Percentiles rank a stretch among this genome's conserved stretches.
These are phyloP conservation scores for Halcyon malimbica DNA, from an alignment of 2,113 vertebrate genomes.

Conservation along the genomic window DNA sequence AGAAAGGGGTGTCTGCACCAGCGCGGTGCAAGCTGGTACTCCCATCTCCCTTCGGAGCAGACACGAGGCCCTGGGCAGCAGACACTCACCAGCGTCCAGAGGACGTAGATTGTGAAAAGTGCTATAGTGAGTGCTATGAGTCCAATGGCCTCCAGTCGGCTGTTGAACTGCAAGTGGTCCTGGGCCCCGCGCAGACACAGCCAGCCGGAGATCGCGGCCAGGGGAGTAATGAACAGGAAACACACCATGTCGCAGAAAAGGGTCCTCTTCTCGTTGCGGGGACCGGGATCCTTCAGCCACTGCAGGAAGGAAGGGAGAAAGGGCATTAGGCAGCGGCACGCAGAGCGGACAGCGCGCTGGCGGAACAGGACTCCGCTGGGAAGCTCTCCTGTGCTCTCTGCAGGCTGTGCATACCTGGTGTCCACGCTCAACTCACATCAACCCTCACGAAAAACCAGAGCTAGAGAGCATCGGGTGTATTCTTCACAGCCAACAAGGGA, in stretches of 20 bases:
- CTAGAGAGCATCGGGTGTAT: no score
- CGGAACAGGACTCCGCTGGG: background rate
- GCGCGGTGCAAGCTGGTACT: fast-evolving
- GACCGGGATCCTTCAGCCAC: slow-evolving; percentile 93
- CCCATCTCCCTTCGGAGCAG: background rate
- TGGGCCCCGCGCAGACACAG: slow-evolving; percentile 92
- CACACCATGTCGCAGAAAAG: slow-evolving; percentile 96
- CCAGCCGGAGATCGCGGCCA: slow-evolving; percentile 95
- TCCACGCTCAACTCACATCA: fast-evolving
- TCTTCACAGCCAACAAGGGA: background rate
- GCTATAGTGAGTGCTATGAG: slow-evolving; percentile 96
- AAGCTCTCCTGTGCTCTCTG: fast-evolving
- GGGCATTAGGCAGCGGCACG: fast-evolving
- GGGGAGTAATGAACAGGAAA: slow-evolving; percentile 93
- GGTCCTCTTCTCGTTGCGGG: slow-evolving; percentile 92
- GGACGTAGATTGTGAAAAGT: slow-evolving; percentile 96
- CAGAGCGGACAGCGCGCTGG: fast-evolving
- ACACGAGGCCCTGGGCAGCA: background rate
- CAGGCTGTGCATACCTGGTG: fast-evolving
- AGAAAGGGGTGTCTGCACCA: background rate
- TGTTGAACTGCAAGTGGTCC: slow-evolving; percentile 92
- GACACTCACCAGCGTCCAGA: slow-evolving; percentile 93
- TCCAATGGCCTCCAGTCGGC: slow-evolving; percentile 92
- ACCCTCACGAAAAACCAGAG: background rate
- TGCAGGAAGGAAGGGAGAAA: slow-evolving; percentile 50